Evolutionary conservation across 2,797 vertebrate species (phyloP), one percentile per base, ranked within the genome.

Genomic region (Bryconaethiops microstoma): DNA sequence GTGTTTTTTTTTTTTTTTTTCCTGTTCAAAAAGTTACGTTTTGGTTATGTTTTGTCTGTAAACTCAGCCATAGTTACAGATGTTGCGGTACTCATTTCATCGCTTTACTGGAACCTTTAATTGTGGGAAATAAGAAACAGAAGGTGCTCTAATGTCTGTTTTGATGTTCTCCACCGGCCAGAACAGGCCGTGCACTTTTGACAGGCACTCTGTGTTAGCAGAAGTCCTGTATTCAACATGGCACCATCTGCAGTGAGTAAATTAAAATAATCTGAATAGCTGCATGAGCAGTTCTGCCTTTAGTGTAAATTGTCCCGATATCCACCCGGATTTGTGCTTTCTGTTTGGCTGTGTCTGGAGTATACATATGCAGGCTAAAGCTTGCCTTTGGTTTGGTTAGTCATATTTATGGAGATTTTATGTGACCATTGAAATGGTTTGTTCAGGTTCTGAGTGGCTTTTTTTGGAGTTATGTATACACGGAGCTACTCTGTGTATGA

Each of bases 361-460:
- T 57, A 45, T 39, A 40, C 35, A 74, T 62, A 39, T 42, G 35
- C 39, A 45, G 39, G 35, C 57, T 42, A 74, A 74, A 62, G 45
- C 68, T 52, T 29, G 68, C 39, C 55, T 42, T 74, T 29, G 62
- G n/a, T 60, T 45, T 45, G 54, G 16, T 73, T 54, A 74, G 54
- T 42, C 72, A 42, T 54, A 52, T 50, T 76, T 81, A 52, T 70
- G 35, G 25, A 69, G 10, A 25, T 57, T 64, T 64, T 63, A 39
- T 72, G 60, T 64, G 59, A 65, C 7, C 4, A 57, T 74, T 74
- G 48, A 50, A 67, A 17, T 68, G 10, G 13, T 25, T 52, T 21
- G n/a, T 54, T 81, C 14, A 19, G 14, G 16, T 57, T 70, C 39
- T 39, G 19, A 29, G 52, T 25, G 19, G 21, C 59, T 73, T 55